Conservation (phyloP, 2,888 invertebrate species). For the Melanostoma scalare region DNA sequence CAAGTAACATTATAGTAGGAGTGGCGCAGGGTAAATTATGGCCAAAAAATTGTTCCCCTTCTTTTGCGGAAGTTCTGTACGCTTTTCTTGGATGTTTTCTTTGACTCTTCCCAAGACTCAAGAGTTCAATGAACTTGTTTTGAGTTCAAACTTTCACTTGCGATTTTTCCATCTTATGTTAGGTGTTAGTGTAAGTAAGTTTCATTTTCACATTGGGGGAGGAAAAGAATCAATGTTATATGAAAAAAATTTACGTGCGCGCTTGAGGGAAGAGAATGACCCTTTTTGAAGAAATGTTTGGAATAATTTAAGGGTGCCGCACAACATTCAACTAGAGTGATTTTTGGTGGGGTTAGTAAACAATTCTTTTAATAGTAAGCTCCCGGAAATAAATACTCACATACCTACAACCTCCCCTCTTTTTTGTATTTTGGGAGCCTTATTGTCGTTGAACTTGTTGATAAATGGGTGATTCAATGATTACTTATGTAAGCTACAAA, state of each 20-base stretch:
- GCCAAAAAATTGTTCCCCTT: slow-evolving; percentile 6
- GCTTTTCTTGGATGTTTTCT: slow-evolving; percentile 39
- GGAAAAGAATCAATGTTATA: slow-evolving; percentile 28
- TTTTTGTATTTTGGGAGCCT: no score
- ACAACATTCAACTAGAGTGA: not conserved
- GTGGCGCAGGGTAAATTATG: slow-evolving; percentile 1
- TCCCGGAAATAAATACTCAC: not conserved
- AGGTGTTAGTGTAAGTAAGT: not conserved
- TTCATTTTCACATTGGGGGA: slow-evolving; percentile 16
- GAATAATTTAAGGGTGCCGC: not conserved
- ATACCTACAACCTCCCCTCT: no score
- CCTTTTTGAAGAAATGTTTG: slow-evolving; percentile 3
- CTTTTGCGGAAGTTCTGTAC: not conserved
- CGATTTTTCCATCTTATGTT: slow-evolving; percentile 36
- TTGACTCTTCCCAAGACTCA: slow-evolving; percentile 4
- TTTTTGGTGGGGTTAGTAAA: not conserved
- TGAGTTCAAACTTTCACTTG: slow-evolving; percentile 44
- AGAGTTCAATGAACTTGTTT: slow-evolving; percentile 58
- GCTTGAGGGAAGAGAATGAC: slow-evolving; percentile 1
- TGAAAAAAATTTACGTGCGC: slow-evolving; percentile 1
- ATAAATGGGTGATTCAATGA: no score
- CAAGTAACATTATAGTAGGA: slow-evolving; percentile 29
- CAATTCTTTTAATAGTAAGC: not conserved
- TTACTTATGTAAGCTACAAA: no score
- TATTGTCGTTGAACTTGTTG: no score